Evolutionary conservation across 2,888 invertebrate genomes (phyloP), one percentile per base, ranked within the genome.

Genomic region (Microctonus aethiopoides): DNA sequence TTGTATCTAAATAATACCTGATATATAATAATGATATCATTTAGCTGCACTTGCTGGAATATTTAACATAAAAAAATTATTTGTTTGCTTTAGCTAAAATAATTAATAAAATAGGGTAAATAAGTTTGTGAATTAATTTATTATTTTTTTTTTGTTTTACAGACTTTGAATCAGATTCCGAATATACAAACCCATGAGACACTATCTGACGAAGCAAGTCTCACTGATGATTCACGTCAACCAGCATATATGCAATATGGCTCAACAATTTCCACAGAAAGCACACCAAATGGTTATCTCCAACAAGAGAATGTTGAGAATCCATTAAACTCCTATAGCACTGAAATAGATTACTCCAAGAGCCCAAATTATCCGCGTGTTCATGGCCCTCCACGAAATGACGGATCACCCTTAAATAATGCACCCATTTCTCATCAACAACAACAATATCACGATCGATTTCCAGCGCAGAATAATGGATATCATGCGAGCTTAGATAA

Each of bases 181-280:
- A 77, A 74, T 51, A 29, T 73, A 7, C 80, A 79, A 65, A 46
- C 77, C 13, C 77, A 78, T 9, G 79, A 79, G 57, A 63, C 77
- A 13, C 62, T 61, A 13, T 67, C 46, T 10, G 76, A 69, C 64
- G 77, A 77, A 7, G 72, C 75, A 1, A 66, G 61, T 5, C 20
- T 69, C 13, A 20, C 46, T 3, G 57, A 22, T 32, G 72, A 65
- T 39, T 22, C 66, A 3, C 63, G 60, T 32, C 71, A n/a, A 29
- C 39, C 39, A 20, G 71, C 68, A 20, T 79, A 75, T 63, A 29
- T 73, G 9, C 77, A 69, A 4, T 79, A 78, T 16, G 76, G 77
- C 67, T 76, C 75, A 29, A 76, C 75, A 1, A 39, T 79, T 0
- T 72, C 75, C 0, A 74, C 74, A 10, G 69, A 63, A 7, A 75